These are phyloP conservation scores for Acanthochromis polyacanthus DNA, from an alignment of 2,113 vertebrate species.

Conservation along the genomic window DNA sequence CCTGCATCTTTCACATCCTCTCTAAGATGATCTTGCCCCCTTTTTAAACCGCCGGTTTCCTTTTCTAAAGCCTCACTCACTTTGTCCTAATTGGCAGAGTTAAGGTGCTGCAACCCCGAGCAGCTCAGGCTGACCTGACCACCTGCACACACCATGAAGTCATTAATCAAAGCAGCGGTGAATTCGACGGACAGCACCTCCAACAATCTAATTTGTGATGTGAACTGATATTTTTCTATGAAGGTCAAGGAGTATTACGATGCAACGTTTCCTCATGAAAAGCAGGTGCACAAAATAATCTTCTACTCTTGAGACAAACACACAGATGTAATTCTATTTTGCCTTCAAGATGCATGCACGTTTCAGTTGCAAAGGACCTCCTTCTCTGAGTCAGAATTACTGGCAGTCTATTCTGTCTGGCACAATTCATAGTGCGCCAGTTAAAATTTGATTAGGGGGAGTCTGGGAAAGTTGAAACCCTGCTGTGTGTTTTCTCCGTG, in stretches of 20 bases:
- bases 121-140: conserved; percentile 22
- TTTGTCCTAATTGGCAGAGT: conserved; percentile 41
- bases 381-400: conserved; percentile 18
- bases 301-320: not conserved
- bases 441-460: conserved; percentile 50
- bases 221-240: conserved; percentile 15
- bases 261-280: conserved; percentile 8
- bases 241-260: conserved; percentile 24
- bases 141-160: conserved; percentile 9
- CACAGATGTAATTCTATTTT: not conserved
- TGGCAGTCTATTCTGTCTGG: conserved; percentile 38
- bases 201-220: conserved; percentile 10
- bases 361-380: not conserved
- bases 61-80: not conserved
- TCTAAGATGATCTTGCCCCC: not conserved
- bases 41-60: not conserved
- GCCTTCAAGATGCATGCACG: not conserved
- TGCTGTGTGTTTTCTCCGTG: conserved; percentile 42
- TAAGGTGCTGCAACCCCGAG: conserved; percentile 2
- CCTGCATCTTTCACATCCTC: not conserved
- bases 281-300: not conserved
- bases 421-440: conserved; percentile 41
- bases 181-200: conserved; percentile 6
- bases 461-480: conserved; percentile 33
- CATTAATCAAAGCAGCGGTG: conserved; percentile 38